These are phyloP conservation scores for Vulpes vulpes DNA, from an alignment of 2,113 vertebrate species.

Conservation along the genomic window DNA sequence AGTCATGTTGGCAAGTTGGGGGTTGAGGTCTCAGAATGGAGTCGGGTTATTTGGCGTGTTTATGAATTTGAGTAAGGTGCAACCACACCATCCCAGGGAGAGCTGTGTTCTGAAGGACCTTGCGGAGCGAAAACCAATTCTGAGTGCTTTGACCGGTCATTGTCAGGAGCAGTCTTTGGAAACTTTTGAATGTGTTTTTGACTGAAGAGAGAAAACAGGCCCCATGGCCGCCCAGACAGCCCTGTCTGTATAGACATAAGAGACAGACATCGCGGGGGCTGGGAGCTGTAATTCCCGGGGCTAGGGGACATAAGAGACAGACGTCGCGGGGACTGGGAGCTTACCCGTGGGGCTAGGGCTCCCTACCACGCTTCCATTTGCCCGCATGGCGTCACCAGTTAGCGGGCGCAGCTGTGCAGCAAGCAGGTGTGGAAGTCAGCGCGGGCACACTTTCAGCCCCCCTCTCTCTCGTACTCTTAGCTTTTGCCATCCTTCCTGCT, in stretches of 20 bases:
- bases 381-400: not conserved
- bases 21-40: slow-evolving; percentile 46
- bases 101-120: not conserved
- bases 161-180: not conserved
- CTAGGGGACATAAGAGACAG: not conserved
- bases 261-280: not conserved
- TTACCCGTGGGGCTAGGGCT: too few relatives aligned
- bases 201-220: not conserved
- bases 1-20: not conserved
- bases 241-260: not conserved
- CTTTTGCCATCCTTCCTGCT: not conserved
- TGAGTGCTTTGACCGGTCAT: not conserved
- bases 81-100: not conserved
- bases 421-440: not conserved
- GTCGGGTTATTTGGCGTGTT: not conserved
- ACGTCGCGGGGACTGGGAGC: not conserved
- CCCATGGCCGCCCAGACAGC: not conserved
- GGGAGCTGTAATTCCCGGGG: not conserved
- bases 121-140: not conserved
- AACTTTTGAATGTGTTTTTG: slow-evolving; percentile 26
- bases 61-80: not conserved
- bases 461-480: not conserved
- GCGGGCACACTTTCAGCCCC: not conserved
- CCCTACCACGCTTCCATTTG: accelerated
- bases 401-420: not conserved